Percentiles rank a stretch among this genome's conserved stretches.
These are phyloP conservation scores for Hydrophis major DNA, from an alignment of 2,797 vertebrate species.

Conservation along the genomic window DNA sequence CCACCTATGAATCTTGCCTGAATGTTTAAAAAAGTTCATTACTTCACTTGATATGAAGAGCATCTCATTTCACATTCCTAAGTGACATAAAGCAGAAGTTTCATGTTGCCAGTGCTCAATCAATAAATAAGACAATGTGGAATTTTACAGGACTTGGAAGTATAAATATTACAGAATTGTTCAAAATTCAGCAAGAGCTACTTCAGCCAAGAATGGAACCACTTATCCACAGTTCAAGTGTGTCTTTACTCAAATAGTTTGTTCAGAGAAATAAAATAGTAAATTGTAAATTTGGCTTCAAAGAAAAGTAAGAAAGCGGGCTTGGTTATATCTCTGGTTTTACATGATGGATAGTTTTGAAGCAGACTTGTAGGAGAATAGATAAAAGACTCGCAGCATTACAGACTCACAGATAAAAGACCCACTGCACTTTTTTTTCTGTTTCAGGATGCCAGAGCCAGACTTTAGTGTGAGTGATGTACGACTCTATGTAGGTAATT, in stretches of 20 bases:
- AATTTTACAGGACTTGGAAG: not conserved
- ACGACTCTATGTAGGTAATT: constrained; percentile 88
- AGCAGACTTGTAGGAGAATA: not conserved
- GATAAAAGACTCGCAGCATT: fast-evolving
- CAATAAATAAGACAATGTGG: not conserved
- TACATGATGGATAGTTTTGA: not conserved
- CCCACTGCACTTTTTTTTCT: constrained; percentile 47
- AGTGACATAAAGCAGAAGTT: not conserved
- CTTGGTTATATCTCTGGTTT: not conserved
- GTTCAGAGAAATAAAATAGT: not conserved
- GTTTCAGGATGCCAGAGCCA: constrained; percentile 88
- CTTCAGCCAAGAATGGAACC: not conserved
- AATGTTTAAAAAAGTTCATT: not conserved
- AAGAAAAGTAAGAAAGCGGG: not conserved
- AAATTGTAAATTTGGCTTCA: not conserved
- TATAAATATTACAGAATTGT: not conserved
- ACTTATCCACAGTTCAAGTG: not conserved
- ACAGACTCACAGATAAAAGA: not conserved
- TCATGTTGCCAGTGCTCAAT: not conserved
- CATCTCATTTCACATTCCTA: not conserved
- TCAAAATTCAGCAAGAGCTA: not conserved
- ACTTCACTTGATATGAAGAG: not conserved
- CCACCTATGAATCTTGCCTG: not conserved
- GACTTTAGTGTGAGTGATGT: constrained; percentile 95
- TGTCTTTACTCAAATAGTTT: not conserved